Evolutionary conservation across 1,140 invertebrate species (phyloP).

Genomic region (Temnothorax curvispinosus): DNA sequence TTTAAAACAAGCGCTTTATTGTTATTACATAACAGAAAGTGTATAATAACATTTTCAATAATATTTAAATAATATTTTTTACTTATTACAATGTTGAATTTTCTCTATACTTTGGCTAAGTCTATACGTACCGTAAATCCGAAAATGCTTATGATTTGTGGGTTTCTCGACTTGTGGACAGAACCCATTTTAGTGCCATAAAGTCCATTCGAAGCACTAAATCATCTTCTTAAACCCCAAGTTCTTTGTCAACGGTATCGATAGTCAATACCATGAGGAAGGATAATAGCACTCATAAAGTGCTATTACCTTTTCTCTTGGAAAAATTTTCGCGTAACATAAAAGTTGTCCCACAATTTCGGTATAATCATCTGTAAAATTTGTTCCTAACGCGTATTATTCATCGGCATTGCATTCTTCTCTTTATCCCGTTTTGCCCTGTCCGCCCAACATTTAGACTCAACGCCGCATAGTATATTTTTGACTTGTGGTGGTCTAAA

Average conservation of each 20-base stretch:
- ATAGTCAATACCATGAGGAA: background rate
- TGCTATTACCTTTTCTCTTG: too few relatives aligned
- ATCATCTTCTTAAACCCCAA: too few relatives aligned
- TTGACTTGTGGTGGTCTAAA: constrained; percentile 69
- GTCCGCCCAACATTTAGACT: constrained; percentile 46
- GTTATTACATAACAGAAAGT: background rate
- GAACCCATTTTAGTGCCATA: background rate
- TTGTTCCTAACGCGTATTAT: constrained; percentile 2
- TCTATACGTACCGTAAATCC: background rate
- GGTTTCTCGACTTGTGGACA: background rate
- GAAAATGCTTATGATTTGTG: background rate
- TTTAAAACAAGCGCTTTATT: background rate
- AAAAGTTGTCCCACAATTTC: background rate
- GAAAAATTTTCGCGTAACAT: background rate
- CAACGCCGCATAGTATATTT: constrained; percentile 63
- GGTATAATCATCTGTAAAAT: background rate
- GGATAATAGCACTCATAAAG: background rate
- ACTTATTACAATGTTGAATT: background rate
- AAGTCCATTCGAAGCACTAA: background rate
- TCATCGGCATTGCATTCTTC: constrained; percentile 24
- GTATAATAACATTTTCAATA: background rate
- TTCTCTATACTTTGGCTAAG: background rate
- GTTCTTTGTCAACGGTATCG: background rate
- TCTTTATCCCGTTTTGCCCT: background rate
- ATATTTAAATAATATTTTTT: background rate